Base-by-base conservation (phyloP, 1,140 invertebrate species). In the Drosophila miranda region DNA sequence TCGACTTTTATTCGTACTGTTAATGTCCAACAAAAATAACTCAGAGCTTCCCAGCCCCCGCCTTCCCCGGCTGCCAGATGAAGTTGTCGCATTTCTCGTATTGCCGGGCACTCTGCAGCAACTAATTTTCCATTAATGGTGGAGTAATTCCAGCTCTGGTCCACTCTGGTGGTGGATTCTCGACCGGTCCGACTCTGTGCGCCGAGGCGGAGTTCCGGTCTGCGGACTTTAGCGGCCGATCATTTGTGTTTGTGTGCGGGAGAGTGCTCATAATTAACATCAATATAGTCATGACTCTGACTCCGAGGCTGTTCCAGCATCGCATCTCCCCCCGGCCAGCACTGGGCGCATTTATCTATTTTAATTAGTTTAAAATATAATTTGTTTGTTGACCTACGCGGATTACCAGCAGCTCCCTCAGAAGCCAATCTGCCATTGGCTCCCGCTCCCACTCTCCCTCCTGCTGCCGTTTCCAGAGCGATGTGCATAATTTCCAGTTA, bases 201-300 rank as follows among this genome's bases (percentile, higher is more conserved):
- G 73, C 3, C 77, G 64, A 73, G 64, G 69, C 82, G 81, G 64
- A 86, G 82, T 86, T 86, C 81, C 81, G 81, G 82, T 87, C 58
- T 43, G 45, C 19, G 43, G 50, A 46, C 45, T 60, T 73, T 46
- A 48, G 38, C 49, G 59, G 46, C 11, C 48, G 66, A 70, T 70
- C 67, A 28, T 23, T 67, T 60, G 49, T 56, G 38, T 50, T 16
- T 62, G 57, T 38, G 45, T 52, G 55, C 67, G 64, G 23, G 23
- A 26, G 23, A 26, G 23, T 62, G 42, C 45, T 58, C 51, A 69
- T 78, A 83, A 83, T 83, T 84, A 84, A 66, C 44, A 49, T 61
- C 53, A 49, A 61, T 75, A 66, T 64, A 51, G 42, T 34, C 30
- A 38, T 38, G 54, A 58, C 11, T 67, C n/a, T 8, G n/a, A 14